These are phyloP conservation scores for Charaxes varanes DNA, from an alignment of 1,140 invertebrate genomes.

Conservation along the genomic window DNA sequence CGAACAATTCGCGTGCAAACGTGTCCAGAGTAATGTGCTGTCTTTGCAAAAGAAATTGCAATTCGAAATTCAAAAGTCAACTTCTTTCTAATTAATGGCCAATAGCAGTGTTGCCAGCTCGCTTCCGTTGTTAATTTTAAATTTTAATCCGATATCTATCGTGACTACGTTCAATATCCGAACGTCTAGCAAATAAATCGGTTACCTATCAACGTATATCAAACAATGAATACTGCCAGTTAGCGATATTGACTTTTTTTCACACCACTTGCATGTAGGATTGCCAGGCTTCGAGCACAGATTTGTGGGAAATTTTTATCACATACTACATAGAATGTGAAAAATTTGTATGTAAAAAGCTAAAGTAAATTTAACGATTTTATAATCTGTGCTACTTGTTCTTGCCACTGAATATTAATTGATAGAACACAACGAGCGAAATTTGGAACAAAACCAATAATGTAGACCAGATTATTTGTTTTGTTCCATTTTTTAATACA, in stretches of 20 bases:
- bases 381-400: too few relatives aligned
- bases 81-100: slow-evolving; percentile 29
- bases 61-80: slow-evolving; percentile 28
- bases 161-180: slow-evolving; percentile 42
- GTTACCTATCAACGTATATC: slow-evolving; percentile 46
- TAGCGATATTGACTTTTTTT: slow-evolving; percentile 33
- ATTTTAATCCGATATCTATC: slow-evolving; percentile 30
- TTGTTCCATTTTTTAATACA: too few relatives aligned
- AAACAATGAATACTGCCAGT: slow-evolving; percentile 31
- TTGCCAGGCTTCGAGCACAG: too few relatives aligned
- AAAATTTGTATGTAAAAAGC: too few relatives aligned
- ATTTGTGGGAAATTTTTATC: too few relatives aligned
- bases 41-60: slow-evolving; percentile 18
- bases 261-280: too few relatives aligned
- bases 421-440: too few relatives aligned
- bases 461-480: too few relatives aligned
- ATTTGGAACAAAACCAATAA: too few relatives aligned
- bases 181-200: slow-evolving; percentile 37
- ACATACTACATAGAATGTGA: too few relatives aligned
- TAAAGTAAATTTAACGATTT: too few relatives aligned
- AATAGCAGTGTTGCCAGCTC: slow-evolving; percentile 15
- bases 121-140: slow-evolving; percentile 28
- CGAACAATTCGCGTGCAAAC: slow-evolving; percentile 19
- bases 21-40: slow-evolving; percentile 15
- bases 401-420: too few relatives aligned